Percentiles rank a stretch among this genome's conserved stretches.
Evolutionary conservation across 2,888 invertebrate genomes (phyloP).

Genomic region (Drosophila paranaensis): DNA sequence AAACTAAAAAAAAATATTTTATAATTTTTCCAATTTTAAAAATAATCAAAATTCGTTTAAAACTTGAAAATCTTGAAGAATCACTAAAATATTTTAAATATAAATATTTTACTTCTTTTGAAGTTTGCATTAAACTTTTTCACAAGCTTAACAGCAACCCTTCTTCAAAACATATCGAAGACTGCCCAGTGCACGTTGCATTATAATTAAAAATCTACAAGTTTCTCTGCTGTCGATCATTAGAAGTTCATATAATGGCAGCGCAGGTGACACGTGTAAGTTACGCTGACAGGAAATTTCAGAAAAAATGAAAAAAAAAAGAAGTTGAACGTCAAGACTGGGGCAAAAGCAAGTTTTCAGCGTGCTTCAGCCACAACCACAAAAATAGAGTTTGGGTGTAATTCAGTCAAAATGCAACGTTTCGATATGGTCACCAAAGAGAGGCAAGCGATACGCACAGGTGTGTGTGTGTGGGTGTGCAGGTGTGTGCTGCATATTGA

Average conservation of each 20-base stretch:
- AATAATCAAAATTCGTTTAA: too few species aligned
- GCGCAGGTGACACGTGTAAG: constrained; percentile 67
- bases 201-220: constrained; percentile 69
- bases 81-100: too few species aligned
- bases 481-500: constrained; percentile 69
- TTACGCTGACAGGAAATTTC: constrained; percentile 28
- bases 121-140: too few species aligned
- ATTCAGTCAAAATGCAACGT: constrained; percentile 73
- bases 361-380: constrained; percentile 38
- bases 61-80: too few species aligned
- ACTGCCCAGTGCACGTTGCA: background rate
- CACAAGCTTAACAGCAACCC: background rate
- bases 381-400: constrained; percentile 67
- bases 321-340: constrained; percentile 27
- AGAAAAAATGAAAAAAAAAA: constrained; percentile 17
- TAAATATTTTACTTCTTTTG: too few species aligned
- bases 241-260: constrained; percentile 58
- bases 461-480: constrained; percentile 2
- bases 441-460: constrained; percentile 15
- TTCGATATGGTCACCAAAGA: constrained; percentile 46
- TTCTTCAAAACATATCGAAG: background rate
- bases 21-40: too few species aligned
- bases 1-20: background rate
- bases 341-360: constrained; percentile 16
- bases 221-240: constrained; percentile 50